phyloP scores from a whole-genome alignment of 1,140 invertebrate species.

The Armadillidium nasatum region DNA sequence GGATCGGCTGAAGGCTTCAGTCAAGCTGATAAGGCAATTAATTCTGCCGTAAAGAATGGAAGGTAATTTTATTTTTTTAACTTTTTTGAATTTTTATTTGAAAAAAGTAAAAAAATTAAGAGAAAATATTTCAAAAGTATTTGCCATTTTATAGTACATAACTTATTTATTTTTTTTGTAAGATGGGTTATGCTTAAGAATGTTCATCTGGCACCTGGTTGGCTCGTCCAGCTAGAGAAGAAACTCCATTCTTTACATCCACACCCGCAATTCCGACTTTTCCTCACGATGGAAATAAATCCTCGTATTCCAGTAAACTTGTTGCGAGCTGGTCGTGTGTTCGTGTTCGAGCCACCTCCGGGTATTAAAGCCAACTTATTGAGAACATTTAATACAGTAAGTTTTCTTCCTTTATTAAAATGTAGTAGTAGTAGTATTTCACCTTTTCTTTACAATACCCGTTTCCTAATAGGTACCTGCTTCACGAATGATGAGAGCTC shows the following conservation, averaged over 20 bases:
- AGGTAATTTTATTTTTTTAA: slow-evolving; percentile 52
- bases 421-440: too few relatives aligned
- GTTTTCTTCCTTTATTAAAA: slow-evolving; percentile 29
- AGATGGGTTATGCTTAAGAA: slow-evolving; percentile 99
- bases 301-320: slow-evolving; percentile 89
- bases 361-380: slow-evolving; percentile 94
- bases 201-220: slow-evolving; percentile 96
- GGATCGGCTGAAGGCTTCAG: slow-evolving; percentile 99
- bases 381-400: slow-evolving; percentile 90
- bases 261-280: slow-evolving; percentile 79
- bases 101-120: too few relatives aligned
- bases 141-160: too few relatives aligned
- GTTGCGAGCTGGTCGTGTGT: slow-evolving; percentile 85
- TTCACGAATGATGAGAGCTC: slow-evolving; percentile 83
- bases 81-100: too few relatives aligned
- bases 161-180: slow-evolving; percentile 37
- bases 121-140: too few relatives aligned
- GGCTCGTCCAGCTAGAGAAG: slow-evolving; percentile 98
- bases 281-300: slow-evolving; percentile 94
- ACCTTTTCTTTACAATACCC: too few relatives aligned
- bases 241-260: slow-evolving; percentile 93
- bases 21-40: slow-evolving; percentile 95
- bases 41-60: slow-evolving; percentile 92
- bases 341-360: slow-evolving; percentile 98
- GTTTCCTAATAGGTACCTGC: slow-evolving; percentile 61